Base-by-base conservation (phyloP, 1,140 invertebrate species). In the Temnothorax longispinosus region DNA sequence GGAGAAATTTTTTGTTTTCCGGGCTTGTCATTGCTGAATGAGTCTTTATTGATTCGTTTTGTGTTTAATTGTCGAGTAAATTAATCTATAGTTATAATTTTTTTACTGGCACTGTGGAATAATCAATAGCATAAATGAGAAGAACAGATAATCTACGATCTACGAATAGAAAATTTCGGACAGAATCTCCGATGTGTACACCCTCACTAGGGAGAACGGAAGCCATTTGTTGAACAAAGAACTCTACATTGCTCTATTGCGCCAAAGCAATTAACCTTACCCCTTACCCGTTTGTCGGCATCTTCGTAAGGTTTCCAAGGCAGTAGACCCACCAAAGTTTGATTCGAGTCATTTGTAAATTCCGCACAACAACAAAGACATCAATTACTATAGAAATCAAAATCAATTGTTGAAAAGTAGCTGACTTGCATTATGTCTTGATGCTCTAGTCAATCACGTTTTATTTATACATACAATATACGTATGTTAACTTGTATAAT, bases 191-290 rank as follows among this genome's bases (percentile, higher is more conserved):
- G 8, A 47, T 15, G 54, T 75, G 35, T 62, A 6, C 15, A 41
- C n/a, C 65, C 32, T 74, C n/a, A 69, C 11, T 11, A 50, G 18
- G 67, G 35, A 72, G 88, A 76, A 89, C 86, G 89, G 93, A 94
- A 92, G 91, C 92, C 92, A 54, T 86, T 86, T 87, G 74, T 90
- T 93, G 87, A 77, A 35, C 82, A 91, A 93, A 93, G 91, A 90
- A 84, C 50, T 85, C 87, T 72, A 88, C 64, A 87, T 84, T 91
- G 85, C 92, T 90, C 91, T 90, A 91, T 89, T 81, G 88, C 89
- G 81, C 87, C 69, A 88, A 87, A 87, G 85, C 92, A 94, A 94
- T 93, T 94, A 94, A 92, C 84, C 38, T 89, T 69, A 81, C 76
- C 58, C 87, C 38, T 89, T 69, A 81, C 78, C 58, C 87, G 88